Evolutionary conservation across 2,888 invertebrate species (phyloP).

Genomic region (Sturmia bella): DNA sequence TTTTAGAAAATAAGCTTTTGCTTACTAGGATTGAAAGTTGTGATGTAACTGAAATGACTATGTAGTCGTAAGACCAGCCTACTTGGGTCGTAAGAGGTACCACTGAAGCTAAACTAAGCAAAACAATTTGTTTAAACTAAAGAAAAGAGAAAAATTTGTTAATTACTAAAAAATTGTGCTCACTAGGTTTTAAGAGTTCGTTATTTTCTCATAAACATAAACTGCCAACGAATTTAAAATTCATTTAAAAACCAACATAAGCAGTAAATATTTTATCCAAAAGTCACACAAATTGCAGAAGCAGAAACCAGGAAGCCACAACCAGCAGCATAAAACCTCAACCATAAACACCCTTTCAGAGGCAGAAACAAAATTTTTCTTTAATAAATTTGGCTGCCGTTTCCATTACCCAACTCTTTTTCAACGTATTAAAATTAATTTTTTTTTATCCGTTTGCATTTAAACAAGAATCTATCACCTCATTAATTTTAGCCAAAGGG

Average conservation of each 20-base stretch:
- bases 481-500: conserved; percentile 74
- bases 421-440: conserved; percentile 2
- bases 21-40: too few species aligned
- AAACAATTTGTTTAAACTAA: too few species aligned
- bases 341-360: conserved; percentile 23
- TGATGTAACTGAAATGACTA: too few species aligned
- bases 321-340: conserved; percentile 39
- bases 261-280: conserved; percentile 55
- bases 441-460: conserved; percentile 45
- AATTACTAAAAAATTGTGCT: too few species aligned
- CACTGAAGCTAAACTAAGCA: too few species aligned
- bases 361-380: conserved; percentile 11
- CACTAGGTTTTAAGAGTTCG: not conserved
- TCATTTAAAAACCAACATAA: conserved; percentile 55
- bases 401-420: not conserved
- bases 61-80: too few species aligned
- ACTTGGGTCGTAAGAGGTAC: too few species aligned
- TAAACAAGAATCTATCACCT: conserved; percentile 75
- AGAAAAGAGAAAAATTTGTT: too few species aligned
- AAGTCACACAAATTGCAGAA: conserved; percentile 66
- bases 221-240: conserved; percentile 31
- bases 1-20: too few species aligned
- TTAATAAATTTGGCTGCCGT: conserved; percentile 53
- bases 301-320: conserved; percentile 46
- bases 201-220: conserved; percentile 33